A percentile compares a stretch with the other conserved stretches of the same genome.
These are phyloP conservation scores for Zhengitettix transpicula DNA, from an alignment of 2,888 invertebrate species.

Conservation along the genomic window DNA sequence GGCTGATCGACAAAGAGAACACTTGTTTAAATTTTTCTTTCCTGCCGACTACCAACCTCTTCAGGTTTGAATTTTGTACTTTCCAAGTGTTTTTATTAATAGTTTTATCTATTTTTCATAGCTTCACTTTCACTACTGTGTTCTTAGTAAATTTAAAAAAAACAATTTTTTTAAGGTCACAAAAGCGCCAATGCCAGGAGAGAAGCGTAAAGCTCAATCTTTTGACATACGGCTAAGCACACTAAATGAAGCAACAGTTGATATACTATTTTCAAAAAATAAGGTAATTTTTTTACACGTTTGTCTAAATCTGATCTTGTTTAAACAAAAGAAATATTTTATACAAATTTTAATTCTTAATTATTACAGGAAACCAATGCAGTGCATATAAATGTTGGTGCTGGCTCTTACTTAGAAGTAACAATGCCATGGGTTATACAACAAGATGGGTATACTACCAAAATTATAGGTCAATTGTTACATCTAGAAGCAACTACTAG, in stretches of 20 bases:
- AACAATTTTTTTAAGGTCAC: conserved; percentile 33
- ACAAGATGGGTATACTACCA: conserved; percentile 75
- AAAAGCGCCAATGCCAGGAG: conserved; percentile 69
- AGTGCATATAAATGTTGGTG: conserved; percentile 85
- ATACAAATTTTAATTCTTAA: not conserved
- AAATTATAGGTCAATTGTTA: conserved; percentile 82
- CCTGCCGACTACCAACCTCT: conserved; percentile 72
- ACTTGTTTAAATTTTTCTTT: conserved; percentile 90
- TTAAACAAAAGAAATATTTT: not conserved
- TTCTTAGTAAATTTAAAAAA: not conserved
- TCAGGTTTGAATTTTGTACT: conserved; percentile 26
- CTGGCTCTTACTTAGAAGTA: conserved; percentile 92
- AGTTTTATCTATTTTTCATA: not conserved
- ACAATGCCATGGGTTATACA: conserved; percentile 87
- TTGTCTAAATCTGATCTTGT: not conserved
- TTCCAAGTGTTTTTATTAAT: not conserved
- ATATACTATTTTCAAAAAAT: conserved; percentile 89
- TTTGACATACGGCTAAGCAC: conserved; percentile 87
- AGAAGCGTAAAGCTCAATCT: conserved; percentile 71
- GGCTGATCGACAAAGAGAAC: conserved; percentile 94
- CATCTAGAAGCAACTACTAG: conserved; percentile 93
- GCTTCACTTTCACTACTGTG: not conserved
- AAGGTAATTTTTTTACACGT: conserved; percentile 24
- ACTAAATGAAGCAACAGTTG: conserved; percentile 83
- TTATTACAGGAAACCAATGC: conserved; percentile 74